Evolutionary conservation across 2,797 vertebrate genomes (phyloP).

Genomic region (Phataginus tricuspis): DNA sequence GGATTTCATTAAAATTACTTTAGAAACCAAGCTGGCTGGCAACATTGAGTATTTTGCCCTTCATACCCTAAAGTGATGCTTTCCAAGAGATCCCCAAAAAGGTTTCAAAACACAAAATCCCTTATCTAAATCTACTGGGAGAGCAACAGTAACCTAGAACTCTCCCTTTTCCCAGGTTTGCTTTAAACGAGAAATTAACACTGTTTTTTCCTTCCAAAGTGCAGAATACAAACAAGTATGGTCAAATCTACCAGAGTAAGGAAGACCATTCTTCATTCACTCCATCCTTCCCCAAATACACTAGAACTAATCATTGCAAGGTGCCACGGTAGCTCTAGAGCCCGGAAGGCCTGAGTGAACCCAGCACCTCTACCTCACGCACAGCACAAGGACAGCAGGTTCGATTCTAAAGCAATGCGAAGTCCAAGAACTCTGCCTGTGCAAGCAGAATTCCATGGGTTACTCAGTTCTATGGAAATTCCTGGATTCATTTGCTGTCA

Average conservation of each 20-base stretch:
- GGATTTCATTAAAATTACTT: constrained; percentile 9
- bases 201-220: constrained; percentile 78
- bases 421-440: not conserved
- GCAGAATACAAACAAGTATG: constrained; percentile 49
- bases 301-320: not conserved
- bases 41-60: not conserved
- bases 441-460: not conserved
- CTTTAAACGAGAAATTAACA: constrained; percentile 66
- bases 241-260: constrained; percentile 28
- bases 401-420: not conserved
- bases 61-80: not conserved
- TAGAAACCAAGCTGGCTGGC: constrained; percentile 38
- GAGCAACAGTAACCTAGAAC: not conserved
- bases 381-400: not conserved
- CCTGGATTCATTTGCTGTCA: constrained; percentile 36
- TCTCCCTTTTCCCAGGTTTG: constrained; percentile 2
- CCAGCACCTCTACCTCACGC: not conserved
- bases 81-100: constrained; percentile 21
- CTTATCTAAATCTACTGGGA: constrained; percentile 4
- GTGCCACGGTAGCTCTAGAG: accelerated
- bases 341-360: not conserved
- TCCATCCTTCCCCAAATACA: not conserved
- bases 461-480: not conserved
- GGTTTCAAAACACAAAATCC: constrained; percentile 35
- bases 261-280: not conserved